These are phyloP conservation scores for Cryptoblepharus egeriae DNA, from an alignment of 2,797 vertebrate species.

Conservation along the genomic window DNA sequence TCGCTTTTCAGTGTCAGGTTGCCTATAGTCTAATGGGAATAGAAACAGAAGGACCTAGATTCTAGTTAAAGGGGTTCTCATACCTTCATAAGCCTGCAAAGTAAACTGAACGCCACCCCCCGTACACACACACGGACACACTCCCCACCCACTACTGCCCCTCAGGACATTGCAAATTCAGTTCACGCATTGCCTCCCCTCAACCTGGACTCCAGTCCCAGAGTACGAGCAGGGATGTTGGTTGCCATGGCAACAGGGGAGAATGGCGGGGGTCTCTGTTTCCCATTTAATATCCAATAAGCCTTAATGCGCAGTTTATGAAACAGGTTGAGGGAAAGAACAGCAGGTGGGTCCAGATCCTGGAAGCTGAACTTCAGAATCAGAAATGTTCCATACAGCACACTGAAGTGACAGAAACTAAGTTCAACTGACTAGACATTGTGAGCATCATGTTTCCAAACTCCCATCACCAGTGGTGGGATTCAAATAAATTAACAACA, in stretches of 20 bases:
- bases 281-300: constrained; percentile 40
- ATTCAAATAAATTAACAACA: too few species aligned
- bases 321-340: constrained; percentile 44
- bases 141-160: not conserved
- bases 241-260: constrained; percentile 30
- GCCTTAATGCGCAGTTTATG: constrained; percentile 36
- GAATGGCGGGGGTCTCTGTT: constrained; percentile 14
- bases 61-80: not conserved
- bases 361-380: not conserved
- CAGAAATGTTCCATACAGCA: not conserved
- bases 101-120: constrained; percentile 61
- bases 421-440: not conserved
- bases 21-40: not conserved
- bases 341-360: constrained; percentile 17
- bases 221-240: not conserved
- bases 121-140: too few species aligned
- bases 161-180: constrained; percentile 72
- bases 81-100: constrained; percentile 45
- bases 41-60: not conserved
- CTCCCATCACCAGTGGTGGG: too few species aligned
- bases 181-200: constrained; percentile 40
- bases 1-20: not conserved
- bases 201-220: not conserved
- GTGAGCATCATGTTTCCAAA: not conserved
- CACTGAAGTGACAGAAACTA: not conserved